Evolutionary conservation across 2,888 invertebrate genomes (phyloP).

Genomic region (Phasia obesa): DNA sequence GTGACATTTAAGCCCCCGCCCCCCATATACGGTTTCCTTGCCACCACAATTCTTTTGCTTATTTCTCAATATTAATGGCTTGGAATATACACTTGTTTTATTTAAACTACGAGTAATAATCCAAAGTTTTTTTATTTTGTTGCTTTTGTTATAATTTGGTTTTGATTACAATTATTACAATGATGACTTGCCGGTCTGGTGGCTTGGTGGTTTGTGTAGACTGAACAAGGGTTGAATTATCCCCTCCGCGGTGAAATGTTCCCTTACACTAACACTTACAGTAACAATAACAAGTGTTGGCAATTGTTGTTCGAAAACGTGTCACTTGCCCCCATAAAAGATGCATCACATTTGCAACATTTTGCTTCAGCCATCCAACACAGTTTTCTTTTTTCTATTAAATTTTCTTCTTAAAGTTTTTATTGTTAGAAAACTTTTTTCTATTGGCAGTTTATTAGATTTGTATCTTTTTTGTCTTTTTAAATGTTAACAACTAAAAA

Average conservation of each 20-base stretch:
- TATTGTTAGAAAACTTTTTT: conserved; percentile 62
- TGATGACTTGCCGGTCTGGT: conserved; percentile 51
- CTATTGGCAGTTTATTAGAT: conserved; percentile 72
- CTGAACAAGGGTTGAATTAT: conserved; percentile 65
- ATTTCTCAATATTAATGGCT: conserved; percentile 51
- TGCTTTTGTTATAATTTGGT: conserved; percentile 79
- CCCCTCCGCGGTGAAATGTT: neutral
- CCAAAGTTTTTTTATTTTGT: conserved; percentile 25
- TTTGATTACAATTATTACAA: conserved; percentile 80
- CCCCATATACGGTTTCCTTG: neutral
- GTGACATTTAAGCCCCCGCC: neutral
- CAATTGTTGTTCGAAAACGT: conserved; percentile 67
- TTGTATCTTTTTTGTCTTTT: conserved; percentile 33
- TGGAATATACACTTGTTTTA: conserved; percentile 63
- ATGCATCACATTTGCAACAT: conserved; percentile 69
- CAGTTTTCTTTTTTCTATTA: neutral
- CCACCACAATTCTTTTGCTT: conserved; percentile 22
- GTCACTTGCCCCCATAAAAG: conserved; percentile 33
- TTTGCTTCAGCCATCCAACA: neutral
- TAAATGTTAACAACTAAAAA: conserved; percentile 46
- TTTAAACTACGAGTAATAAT: conserved; percentile 5
- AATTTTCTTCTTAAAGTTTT: neutral
- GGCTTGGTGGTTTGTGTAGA: neutral
- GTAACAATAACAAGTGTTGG: conserved; percentile 67
- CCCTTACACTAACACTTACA: neutral